Percentiles rank a stretch among this genome's conserved stretches.
These are phyloP conservation scores for Tanytarsus gracilentus DNA, from an alignment of 2,888 invertebrate species.

Conservation along the genomic window DNA sequence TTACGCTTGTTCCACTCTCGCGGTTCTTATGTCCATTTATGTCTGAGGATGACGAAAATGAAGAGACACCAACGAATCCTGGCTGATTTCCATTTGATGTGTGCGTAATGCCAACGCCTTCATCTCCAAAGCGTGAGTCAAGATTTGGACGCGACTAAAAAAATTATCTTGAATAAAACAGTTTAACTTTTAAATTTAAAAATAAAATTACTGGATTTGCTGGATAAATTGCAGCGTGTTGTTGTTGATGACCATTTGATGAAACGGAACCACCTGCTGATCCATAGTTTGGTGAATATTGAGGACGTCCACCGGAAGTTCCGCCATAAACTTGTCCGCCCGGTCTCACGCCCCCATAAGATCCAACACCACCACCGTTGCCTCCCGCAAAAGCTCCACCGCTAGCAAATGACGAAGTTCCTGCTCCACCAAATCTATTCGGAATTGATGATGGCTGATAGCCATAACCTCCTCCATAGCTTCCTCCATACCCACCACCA, in stretches of 20 bases:
- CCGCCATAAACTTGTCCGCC: constrained; percentile 4
- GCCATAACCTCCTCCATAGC: not conserved
- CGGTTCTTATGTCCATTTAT: constrained; percentile 53
- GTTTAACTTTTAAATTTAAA: not conserved
- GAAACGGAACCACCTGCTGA: constrained; percentile 49
- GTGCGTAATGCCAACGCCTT: constrained; percentile 32
- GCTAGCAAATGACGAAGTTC: not conserved
- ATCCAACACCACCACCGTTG: not conserved
- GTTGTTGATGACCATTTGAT: constrained; percentile 46
- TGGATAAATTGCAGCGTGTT: constrained; percentile 52
- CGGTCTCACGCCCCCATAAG: not conserved
- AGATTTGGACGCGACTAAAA: constrained; percentile 48
- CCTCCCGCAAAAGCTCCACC: not conserved
- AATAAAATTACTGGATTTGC: constrained; percentile 49
- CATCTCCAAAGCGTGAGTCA: constrained; percentile 40
- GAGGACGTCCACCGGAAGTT: constrained; percentile 9
- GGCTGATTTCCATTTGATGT: constrained; percentile 35
- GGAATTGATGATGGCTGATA: constrained; percentile 17
- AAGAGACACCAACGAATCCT: constrained; percentile 48
- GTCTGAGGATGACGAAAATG: constrained; percentile 51
- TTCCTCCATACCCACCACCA: constrained; percentile 14
- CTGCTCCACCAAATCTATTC: not conserved
- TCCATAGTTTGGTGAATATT: constrained; percentile 43
- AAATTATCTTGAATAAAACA: constrained; percentile 31
- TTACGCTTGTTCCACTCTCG: constrained; percentile 55